These are phyloP conservation scores for Mus spretus DNA, from an alignment of 2,797 vertebrate species.

Conservation along the genomic window DNA sequence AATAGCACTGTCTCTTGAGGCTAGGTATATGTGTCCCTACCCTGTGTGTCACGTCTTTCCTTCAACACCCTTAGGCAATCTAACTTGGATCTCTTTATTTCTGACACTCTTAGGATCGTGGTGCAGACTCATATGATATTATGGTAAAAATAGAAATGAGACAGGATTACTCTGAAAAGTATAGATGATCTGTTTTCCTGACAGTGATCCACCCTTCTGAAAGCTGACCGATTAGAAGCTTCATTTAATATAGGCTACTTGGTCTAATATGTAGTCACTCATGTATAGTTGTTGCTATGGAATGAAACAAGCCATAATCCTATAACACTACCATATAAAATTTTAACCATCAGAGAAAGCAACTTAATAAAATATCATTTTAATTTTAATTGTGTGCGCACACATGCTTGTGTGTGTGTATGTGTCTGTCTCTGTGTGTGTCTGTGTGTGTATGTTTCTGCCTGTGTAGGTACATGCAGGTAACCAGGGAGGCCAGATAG, in stretches of 20 bases:
- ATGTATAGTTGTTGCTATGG: background rate
- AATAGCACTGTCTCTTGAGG: background rate
- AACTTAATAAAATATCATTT: background rate
- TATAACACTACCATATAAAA: background rate
- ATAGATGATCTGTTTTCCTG: background rate
- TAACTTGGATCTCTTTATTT: background rate
- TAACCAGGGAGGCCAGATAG: no score
- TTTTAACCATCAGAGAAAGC: background rate
- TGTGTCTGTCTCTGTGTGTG: background rate
- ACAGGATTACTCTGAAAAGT: background rate
- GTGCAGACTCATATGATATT: background rate
- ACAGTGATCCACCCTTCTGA: background rate
- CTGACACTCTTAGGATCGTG: slow-evolving; percentile 1
- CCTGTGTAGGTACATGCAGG: background rate
- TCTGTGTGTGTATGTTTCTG: background rate
- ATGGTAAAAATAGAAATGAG: background rate
- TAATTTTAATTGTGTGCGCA: background rate
- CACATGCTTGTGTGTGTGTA: background rate
- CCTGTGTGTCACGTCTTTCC: background rate
- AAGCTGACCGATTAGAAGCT: slow-evolving; percentile 25
- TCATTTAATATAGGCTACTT: background rate
- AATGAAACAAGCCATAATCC: background rate
- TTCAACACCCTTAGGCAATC: background rate
- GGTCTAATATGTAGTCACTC: background rate
- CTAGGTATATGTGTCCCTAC: background rate